Conservation (phyloP, 2,113 vertebrate genomes). For the Passer domesticus region DNA sequence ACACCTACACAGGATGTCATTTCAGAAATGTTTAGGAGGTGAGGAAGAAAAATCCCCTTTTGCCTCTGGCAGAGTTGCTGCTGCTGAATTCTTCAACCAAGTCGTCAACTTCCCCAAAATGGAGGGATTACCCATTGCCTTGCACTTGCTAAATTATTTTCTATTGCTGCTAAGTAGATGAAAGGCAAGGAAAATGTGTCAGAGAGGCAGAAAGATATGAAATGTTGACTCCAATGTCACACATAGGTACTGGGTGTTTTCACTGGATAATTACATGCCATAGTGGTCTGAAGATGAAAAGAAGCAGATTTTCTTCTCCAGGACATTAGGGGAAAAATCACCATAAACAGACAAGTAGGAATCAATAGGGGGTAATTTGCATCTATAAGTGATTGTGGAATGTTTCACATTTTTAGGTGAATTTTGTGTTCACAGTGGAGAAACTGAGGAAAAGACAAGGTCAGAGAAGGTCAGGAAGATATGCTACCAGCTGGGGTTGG, state of each 20-base stretch:
- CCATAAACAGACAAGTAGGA: background rate
- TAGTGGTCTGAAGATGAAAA: background rate
- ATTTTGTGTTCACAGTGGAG: background rate
- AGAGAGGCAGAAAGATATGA: background rate
- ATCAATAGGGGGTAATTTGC: background rate
- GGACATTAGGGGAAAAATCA: background rate
- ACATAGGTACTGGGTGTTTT: background rate
- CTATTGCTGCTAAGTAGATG: background rate
- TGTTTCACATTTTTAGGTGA: background rate
- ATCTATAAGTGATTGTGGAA: background rate
- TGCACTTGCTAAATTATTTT: background rate
- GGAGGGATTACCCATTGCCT: background rate
- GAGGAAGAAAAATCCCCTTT: background rate
- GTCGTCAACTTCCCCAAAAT: background rate
- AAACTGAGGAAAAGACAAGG: slow-evolving; percentile 6
- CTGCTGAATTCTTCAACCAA: background rate
- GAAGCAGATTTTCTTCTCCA: background rate
- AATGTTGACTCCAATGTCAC: background rate
- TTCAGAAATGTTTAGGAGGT: background rate
- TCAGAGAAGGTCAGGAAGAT: background rate
- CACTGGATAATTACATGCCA: background rate
- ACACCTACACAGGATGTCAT: background rate
- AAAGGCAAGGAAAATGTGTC: background rate
- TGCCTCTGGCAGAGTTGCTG: background rate
- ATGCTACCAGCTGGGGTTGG: background rate